Evolutionary conservation across 2,113 vertebrate genomes (phyloP).

Genomic region (Megaleporinus macrocephalus): DNA sequence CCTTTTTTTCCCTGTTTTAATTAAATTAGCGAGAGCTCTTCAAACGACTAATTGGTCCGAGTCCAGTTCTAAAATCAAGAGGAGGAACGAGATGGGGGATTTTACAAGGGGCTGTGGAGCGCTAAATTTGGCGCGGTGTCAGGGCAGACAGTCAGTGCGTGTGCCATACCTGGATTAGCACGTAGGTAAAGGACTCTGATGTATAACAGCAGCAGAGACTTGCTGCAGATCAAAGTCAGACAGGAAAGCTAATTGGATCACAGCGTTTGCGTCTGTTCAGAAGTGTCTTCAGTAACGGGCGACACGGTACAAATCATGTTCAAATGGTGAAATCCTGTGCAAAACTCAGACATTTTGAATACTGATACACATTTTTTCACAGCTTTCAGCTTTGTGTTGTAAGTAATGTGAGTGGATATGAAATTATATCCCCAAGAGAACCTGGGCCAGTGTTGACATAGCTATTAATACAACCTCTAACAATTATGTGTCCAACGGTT

Average conservation of each 20-base stretch:
- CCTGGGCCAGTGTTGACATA: too few relatives aligned
- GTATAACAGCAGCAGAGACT: background rate
- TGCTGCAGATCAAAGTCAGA: background rate
- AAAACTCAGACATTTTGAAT: background rate
- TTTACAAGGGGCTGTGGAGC: slow-evolving; percentile 10
- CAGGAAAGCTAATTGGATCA: background rate
- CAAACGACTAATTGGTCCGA: slow-evolving; percentile 33
- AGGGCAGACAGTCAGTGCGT: slow-evolving; percentile 29
- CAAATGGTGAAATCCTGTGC: background rate
- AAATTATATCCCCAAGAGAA: too few relatives aligned
- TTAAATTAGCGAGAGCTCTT: slow-evolving; percentile 43
- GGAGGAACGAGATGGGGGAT: slow-evolving; percentile 19
- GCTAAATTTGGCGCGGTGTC: slow-evolving; percentile 23
- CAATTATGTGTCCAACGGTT: too few relatives aligned
- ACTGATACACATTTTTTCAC: too few relatives aligned
- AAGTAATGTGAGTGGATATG: too few relatives aligned
- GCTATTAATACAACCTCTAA: too few relatives aligned
- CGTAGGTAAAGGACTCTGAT: background rate
- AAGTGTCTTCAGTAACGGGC: background rate
- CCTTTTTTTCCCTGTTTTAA: slow-evolving; percentile 18
- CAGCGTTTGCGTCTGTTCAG: slow-evolving; percentile 24
- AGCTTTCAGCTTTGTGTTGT: too few relatives aligned
- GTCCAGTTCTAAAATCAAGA: slow-evolving; percentile 15
- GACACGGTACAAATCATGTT: background rate
- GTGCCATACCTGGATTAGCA: slow-evolving; percentile 53